A percentile compares a stretch with the other conserved stretches of the same genome.
phyloP scores from a whole-genome alignment of 2,888 invertebrate genomes.

The Gerris lacustris region DNA sequence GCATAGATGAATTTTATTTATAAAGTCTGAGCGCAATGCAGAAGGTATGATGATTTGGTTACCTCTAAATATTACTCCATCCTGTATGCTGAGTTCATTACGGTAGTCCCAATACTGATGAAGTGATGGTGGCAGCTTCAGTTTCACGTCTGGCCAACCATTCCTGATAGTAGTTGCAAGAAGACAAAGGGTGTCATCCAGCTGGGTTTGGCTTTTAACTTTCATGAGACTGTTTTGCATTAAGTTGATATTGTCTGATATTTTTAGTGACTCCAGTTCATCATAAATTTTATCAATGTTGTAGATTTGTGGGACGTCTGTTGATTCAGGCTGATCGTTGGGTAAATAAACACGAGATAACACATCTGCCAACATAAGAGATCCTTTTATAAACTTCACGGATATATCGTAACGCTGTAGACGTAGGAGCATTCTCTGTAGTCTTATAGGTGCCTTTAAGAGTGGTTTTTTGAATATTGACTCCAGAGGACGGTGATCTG shows the following conservation, averaged over 20 bases:
- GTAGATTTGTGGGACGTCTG: too few relatives aligned
- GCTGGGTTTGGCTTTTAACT: conserved; percentile 1
- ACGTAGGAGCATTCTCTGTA: too few relatives aligned
- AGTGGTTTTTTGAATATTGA: too few relatives aligned
- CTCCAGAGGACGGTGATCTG: too few relatives aligned
- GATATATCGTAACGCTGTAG: too few relatives aligned
- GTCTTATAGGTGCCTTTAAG: too few relatives aligned
- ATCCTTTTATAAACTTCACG: too few relatives aligned
- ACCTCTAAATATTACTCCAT: conserved; percentile 13
- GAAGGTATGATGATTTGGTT: conserved; percentile 8
- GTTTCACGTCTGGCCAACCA: conserved; percentile 10
- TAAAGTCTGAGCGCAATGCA: conserved; percentile 6
- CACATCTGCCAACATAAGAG: too few relatives aligned
- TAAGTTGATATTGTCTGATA: conserved; percentile 11
- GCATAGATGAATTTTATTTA: conserved; percentile 12
- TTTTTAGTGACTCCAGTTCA: too few relatives aligned
- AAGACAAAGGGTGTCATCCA: not conserved
- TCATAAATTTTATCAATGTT: too few relatives aligned
- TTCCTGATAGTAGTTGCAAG: not conserved
- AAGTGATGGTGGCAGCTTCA: not conserved
- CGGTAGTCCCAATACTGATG: conserved; percentile 7
- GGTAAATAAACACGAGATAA: too few relatives aligned
- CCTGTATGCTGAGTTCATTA: conserved; percentile 9
- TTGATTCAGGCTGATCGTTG: too few relatives aligned
- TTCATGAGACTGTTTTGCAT: conserved; percentile 6